These are phyloP conservation scores for Neosilurus hyrtlii DNA, from an alignment of 2,797 vertebrate species.

Conservation along the genomic window DNA sequence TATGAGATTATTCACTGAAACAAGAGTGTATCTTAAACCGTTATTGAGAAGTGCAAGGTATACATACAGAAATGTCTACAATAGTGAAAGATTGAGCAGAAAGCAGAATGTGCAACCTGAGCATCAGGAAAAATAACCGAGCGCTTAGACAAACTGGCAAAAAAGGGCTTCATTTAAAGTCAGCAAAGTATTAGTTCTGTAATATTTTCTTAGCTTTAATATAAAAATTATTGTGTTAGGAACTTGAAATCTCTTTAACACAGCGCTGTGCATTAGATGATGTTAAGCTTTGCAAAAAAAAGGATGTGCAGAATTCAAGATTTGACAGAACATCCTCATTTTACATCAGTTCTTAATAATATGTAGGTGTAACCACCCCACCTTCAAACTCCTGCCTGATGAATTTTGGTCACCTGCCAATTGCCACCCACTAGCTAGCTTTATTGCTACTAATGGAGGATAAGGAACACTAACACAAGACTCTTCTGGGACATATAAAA, in stretches of 20 bases:
- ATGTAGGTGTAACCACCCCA: not conserved
- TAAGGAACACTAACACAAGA: not conserved
- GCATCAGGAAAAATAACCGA: slow-evolving; percentile 21
- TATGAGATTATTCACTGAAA: not conserved
- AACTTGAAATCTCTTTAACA: slow-evolving; percentile 27
- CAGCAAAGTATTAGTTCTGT: not conserved
- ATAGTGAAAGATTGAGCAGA: not conserved
- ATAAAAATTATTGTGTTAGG: slow-evolving; percentile 10
- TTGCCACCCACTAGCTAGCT: not conserved
- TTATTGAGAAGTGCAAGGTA: not conserved
- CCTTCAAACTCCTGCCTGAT: no score
- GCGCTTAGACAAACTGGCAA: slow-evolving; percentile 2
- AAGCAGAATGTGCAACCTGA: not conserved
- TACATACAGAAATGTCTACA: not conserved
- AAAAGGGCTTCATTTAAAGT: slow-evolving; percentile 30
- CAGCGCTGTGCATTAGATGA: not conserved
- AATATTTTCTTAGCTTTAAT: slow-evolving; percentile 8
- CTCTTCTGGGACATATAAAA: not conserved
- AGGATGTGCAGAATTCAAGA: not conserved
- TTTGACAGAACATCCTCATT: not conserved
- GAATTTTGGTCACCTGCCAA: not conserved
- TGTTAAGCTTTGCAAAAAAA: not conserved
- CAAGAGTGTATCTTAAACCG: not conserved
- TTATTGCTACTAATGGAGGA: not conserved
- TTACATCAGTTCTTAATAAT: not conserved